Base-by-base conservation (phyloP, 2,888 invertebrate genomes). In the Scaptomyza polygonia region DNA sequence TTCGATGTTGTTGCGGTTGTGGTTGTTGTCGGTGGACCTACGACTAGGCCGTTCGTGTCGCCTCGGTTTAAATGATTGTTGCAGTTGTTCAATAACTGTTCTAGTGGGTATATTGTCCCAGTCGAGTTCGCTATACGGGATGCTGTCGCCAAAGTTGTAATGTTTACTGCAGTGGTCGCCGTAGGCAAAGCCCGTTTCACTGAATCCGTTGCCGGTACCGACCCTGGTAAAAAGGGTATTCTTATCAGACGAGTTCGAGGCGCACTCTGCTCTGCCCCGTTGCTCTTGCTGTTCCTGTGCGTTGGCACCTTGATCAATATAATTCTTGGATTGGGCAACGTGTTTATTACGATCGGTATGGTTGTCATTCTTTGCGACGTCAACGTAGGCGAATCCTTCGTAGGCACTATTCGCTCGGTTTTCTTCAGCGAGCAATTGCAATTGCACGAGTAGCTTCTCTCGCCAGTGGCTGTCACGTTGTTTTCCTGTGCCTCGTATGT, bases 221-320 rank as follows among this genome's bases (percentile, higher is more conserved):
- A 81, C 72, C 88, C 88, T 84, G 90, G 82, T 89, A 90, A 90
- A 90, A 90, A 90, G 90, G 89, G 90, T 84, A 89, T 82, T 79
- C 82, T 88, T 65, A 85, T 81, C 62, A 82, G 62, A 66, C 79
- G 77, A 65, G 83, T 77, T 80, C 73, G 83, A 75, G 80, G 88
- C 88, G 72, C 32, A 18, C 55, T 84, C 69, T 14, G 67, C 74
- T 83, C 88, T 83, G 88, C 44, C 68, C 62, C 66, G 72, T 40
- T 72, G 72, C 58, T 72, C 55, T 52, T 69, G 68, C 25, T 77
- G 65, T 51, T 64, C 42, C n/a, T 71, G 57, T 51, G 44, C 63
- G 47, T 74, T 14, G 84, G 74, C 57, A 81, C 57, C 69, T 69
- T 81, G 69, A 87, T 77, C 62, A 87, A 48, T 45, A 89, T 70